A percentile compares a stretch with the other conserved stretches of the same genome.
phyloP scores from a whole-genome alignment of 2,113 vertebrate species.

The Sphyrna mokarran region DNA sequence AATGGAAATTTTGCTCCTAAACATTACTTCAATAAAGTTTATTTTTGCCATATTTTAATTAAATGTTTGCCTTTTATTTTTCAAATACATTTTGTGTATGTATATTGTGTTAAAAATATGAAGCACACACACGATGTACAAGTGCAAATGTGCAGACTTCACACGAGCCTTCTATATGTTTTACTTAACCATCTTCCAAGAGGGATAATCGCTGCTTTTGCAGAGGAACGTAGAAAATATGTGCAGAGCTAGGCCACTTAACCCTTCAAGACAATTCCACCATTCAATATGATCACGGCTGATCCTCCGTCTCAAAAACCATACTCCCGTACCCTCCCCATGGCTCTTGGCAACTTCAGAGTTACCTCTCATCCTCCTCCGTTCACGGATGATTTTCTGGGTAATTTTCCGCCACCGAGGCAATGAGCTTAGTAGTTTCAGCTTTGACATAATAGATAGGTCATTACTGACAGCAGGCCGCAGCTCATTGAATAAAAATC shows the following conservation, averaged over 20 bases:
- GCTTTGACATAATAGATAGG: slow-evolving; percentile 86
- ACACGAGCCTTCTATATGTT: not conserved
- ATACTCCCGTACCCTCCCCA: too few relatives aligned
- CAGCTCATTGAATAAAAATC: slow-evolving; percentile 92
- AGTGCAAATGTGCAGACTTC: not conserved
- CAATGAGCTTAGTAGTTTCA: slow-evolving; percentile 85
- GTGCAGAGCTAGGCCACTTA: too few relatives aligned
- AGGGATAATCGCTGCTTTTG: not conserved
- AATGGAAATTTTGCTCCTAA: not conserved
- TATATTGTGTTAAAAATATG: too few relatives aligned
- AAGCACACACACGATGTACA: not conserved
- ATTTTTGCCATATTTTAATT: not conserved
- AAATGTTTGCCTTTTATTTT: not conserved
- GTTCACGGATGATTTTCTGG: slow-evolving; percentile 87
- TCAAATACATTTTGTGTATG: not conserved
- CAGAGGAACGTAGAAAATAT: not conserved
- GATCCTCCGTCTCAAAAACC: too few relatives aligned
- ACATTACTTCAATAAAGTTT: not conserved
- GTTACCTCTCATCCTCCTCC: slow-evolving; percentile 83
- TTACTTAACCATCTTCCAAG: not conserved
- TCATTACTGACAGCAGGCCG: slow-evolving; percentile 91
- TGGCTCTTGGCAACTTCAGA: not conserved
- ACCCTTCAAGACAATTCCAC: too few relatives aligned
- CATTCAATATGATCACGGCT: too few relatives aligned
- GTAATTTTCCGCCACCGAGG: slow-evolving; percentile 86